A percentile compares a stretch with the other conserved stretches of the same genome.
phyloP scores from a whole-genome alignment of 2,888 invertebrate genomes.

The Apotomis capreana region DNA sequence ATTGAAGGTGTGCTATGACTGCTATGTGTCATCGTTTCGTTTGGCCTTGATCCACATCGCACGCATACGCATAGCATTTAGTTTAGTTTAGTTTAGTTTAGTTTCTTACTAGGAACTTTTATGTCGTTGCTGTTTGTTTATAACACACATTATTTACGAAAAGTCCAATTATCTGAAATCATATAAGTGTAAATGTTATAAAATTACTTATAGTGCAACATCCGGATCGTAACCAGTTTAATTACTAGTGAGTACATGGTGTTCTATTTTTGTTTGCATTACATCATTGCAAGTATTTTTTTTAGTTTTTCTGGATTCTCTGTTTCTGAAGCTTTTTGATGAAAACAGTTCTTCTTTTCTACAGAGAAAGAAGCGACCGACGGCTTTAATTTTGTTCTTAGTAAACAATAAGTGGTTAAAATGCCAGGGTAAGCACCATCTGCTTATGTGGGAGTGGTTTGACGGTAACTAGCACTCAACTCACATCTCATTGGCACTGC shows the following conservation, averaged over 20 bases:
- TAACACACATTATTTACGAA: neutral
- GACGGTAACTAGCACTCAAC: conserved; percentile 55
- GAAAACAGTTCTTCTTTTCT: conserved; percentile 60
- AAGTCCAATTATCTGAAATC: neutral
- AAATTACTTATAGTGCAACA: neutral
- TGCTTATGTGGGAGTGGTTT: conserved; percentile 73
- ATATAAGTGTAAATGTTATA: neutral
- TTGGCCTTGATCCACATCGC: conserved; percentile 1
- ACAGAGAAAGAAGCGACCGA: conserved; percentile 59
- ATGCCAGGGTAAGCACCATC: conserved; percentile 81
- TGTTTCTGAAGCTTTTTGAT: conserved; percentile 44
- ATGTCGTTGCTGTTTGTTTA: neutral
- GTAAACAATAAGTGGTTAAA: conserved; percentile 60
- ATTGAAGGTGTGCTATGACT: neutral
- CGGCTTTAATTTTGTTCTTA: conserved; percentile 47
- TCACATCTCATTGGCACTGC: conserved; percentile 44
- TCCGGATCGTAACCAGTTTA: conserved; percentile 5
- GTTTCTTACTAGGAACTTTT: neutral
- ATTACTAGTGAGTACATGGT: conserved; percentile 33
- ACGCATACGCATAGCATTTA: neutral
- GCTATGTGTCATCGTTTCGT: neutral
- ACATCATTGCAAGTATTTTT: conserved; percentile 59
- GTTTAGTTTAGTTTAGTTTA: neutral
- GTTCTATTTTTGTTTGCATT: conserved; percentile 67
- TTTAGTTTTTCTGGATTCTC: conserved; percentile 30